Conservation (phyloP, 2,888 invertebrate species). For the Dicyrtoma fusca region DNA sequence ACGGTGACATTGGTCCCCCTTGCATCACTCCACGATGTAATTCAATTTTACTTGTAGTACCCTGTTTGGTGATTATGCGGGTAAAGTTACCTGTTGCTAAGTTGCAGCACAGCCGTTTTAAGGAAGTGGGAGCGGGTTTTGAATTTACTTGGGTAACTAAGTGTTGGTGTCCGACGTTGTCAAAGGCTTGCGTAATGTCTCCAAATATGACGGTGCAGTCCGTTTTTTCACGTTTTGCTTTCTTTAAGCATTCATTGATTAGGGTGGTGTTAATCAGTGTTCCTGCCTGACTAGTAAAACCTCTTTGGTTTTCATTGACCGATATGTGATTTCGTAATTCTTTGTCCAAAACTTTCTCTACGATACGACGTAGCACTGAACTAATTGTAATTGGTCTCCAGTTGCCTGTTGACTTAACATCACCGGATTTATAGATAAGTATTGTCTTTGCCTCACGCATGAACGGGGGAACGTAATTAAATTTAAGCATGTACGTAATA, state of each 20-base stretch:
- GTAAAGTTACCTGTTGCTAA: neutral
- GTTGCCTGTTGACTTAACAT: no score
- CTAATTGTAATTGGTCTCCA: no score
- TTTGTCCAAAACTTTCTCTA: no score
- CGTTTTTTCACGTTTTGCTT: neutral
- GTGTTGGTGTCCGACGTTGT: neutral
- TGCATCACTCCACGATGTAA: neutral
- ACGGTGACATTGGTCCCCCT: neutral
- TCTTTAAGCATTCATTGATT: neutral
- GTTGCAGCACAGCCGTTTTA: neutral
- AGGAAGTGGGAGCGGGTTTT: neutral
- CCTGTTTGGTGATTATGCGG: neutral
- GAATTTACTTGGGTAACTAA: neutral
- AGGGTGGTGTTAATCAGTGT: neutral
- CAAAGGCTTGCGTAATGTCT: neutral
- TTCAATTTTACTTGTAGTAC: neutral
- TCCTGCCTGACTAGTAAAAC: neutral
- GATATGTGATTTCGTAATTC: neutral
- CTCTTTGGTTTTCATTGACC: neutral
- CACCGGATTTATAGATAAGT: no score
- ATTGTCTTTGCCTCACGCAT: no score
- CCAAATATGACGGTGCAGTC: neutral
- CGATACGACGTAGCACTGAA: no score
- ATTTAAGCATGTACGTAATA: no score
- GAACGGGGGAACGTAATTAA: no score